Evolutionary conservation across 2,888 invertebrate genomes (phyloP), one percentile per base, ranked within the genome.

Genomic region (Diarsia mendica): DNA sequence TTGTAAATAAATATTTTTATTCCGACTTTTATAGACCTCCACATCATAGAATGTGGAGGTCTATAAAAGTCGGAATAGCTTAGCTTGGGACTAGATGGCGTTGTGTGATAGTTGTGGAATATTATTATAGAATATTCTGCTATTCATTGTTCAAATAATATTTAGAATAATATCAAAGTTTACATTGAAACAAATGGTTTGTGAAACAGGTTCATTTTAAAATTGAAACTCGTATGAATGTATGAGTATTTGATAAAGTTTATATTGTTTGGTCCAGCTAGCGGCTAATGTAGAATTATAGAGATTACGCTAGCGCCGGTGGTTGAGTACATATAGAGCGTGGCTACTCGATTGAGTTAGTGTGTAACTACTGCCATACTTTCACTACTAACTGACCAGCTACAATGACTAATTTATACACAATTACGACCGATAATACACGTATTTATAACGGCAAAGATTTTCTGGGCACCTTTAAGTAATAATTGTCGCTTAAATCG

Each of bases 261-360:
- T 55, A 15, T 18, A 70, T 49, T 55, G 6, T 46, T 49, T 63
- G 13, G 61, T 49, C 11, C 33, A 63, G 33, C 18, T 60, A 48
- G 18, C 44, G 48, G 33, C 15, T 58, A 46, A 13, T 49, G 48
- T 39, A n/a, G 39, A 28, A 33, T 15, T 66, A 28, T 13, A 66
- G 18, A 69, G 63, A 74, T 60, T 39, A 67, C n/a, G n/a, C 20
- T 44, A 44, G 15, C 44, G 44, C 63, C 44, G 63, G 63, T 63
- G 13, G 61, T 51, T 15, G 46, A n/a, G 48, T 60, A 75, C 67
- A 75, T 69, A 49, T 55, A 66, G 81, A 79, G 81, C 81, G 79
- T 69, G 79, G 68, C 67, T 80, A 39, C 8, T 48, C 67, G n/a
- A 51, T 51, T 46, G 13, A 20, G 13, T 15, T 49, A 39, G 28